Base-by-base conservation (phyloP, 2,797 vertebrate species). In the Gallinago solitaria region DNA sequence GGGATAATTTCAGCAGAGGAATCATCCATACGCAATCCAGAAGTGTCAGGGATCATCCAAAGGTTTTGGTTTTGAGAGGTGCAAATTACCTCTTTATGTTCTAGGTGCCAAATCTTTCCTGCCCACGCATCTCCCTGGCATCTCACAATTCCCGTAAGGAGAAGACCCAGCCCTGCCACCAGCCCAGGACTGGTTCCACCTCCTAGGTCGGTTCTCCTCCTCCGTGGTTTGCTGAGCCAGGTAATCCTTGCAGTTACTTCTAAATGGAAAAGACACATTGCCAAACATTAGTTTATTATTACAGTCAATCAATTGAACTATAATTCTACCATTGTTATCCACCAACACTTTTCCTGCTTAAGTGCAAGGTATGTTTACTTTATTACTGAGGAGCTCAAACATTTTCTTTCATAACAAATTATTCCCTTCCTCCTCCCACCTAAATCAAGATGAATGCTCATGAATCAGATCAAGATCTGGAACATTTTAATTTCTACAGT, bases 281-380 rank as follows among this genome's bases (percentile, higher is more conserved):
- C 81, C 86, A 92, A 93, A 86, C 23, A 74, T 82, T 73, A 74
- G 75, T 56, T 94, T 91, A 86, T 71, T 93, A 86, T 86, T 90
- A 39, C 87, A 92, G 81, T 77, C 78, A 89, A 37, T 85, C 91
- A 91, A 77, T 16, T 86, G 80, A 93, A 93, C 39, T 90, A 74
- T 70, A 95, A 94, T 87, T 74, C 51, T 48, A 19, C 64, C 71
- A 90, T 65, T 89, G 87, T 90, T 87, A 94, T 41, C 75, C 84
- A 93, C 86, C 83, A 96, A 93, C 68, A 89, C 59, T 90, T 45
- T 78, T 92, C 88, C 87, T 95, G 74, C 83, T 84, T 69, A 79
- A 90, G 68, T 69, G 47, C 64, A 87, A 87, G 47, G 23, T 37
- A 37, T 83, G 68, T 95, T 96, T 92, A 89, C 75, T 82, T 92